These are phyloP conservation scores for Linnaemya vulpina DNA, from an alignment of 2,888 invertebrate genomes.

Conservation along the genomic window DNA sequence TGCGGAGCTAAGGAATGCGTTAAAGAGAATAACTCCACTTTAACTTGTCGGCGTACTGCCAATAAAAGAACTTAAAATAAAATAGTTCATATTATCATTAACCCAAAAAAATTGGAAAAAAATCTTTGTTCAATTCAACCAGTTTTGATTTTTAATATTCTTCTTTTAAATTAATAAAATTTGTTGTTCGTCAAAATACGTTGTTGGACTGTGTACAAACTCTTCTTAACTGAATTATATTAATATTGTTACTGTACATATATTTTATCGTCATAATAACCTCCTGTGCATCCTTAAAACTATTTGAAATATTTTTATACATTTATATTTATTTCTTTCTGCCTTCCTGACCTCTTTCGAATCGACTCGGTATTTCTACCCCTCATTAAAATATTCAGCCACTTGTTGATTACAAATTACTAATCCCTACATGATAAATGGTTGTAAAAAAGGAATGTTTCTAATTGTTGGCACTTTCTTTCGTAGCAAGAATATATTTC, in stretches of 20 bases:
- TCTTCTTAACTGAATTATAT: slow-evolving; percentile 8
- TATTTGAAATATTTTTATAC: slow-evolving; percentile 35
- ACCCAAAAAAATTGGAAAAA: too few species aligned
- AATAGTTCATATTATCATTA: too few species aligned
- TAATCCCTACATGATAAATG: slow-evolving; percentile 32
- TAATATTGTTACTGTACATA: background rate
- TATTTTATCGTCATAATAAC: background rate
- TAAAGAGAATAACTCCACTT: too few species aligned
- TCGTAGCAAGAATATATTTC: background rate
- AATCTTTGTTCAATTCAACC: too few species aligned
- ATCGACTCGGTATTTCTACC: background rate
- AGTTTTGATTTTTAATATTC: too few species aligned
- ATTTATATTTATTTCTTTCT: background rate
- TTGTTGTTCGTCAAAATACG: background rate
- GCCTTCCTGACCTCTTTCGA: background rate
- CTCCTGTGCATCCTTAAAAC: slow-evolving; percentile 25
- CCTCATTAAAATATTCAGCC: slow-evolving; percentile 24
- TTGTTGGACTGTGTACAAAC: background rate
- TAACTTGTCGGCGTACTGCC: too few species aligned
- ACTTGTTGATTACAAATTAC: slow-evolving; percentile 69
- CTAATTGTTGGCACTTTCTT: slow-evolving; percentile 34
- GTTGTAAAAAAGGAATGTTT: slow-evolving; percentile 15
- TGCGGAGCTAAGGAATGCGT: too few species aligned
- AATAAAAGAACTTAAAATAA: too few species aligned
- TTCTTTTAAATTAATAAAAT: too few species aligned